phyloP scores from a whole-genome alignment of 2,797 vertebrate species.

The Spinus pinus region DNA sequence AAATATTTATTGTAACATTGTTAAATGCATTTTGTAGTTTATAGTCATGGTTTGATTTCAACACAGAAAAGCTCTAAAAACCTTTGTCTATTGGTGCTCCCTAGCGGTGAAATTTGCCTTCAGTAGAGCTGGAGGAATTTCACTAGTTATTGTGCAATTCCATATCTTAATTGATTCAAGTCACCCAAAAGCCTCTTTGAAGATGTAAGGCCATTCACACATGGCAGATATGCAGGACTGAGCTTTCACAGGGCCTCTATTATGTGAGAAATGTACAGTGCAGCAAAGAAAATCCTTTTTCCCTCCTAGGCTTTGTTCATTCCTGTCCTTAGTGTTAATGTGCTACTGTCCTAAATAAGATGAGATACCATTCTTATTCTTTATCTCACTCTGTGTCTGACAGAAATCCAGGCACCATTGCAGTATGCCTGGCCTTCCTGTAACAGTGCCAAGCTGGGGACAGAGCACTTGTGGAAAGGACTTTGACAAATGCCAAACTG shows the following conservation, averaged over 20 bases:
- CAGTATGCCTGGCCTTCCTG: background rate
- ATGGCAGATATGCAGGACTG: background rate
- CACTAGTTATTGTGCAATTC: background rate
- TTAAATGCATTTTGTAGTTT: background rate
- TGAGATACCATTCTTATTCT: background rate
- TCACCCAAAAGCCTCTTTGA: background rate
- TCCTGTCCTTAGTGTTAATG: background rate
- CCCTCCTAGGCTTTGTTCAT: background rate
- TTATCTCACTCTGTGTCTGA: background rate
- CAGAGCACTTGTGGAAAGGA: background rate
- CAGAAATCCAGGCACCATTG: background rate
- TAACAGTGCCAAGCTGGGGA: background rate
- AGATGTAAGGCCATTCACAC: background rate
- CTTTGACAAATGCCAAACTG: background rate
- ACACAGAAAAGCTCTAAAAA: background rate
- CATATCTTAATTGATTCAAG: background rate
- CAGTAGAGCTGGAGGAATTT: background rate
- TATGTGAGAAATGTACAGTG: background rate
- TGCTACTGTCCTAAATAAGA: background rate
- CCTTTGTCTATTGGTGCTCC: constrained; percentile 20
- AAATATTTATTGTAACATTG: background rate
- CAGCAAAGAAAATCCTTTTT: background rate
- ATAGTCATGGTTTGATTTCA: background rate
- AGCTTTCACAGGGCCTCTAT: background rate
- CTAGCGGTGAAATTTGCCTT: constrained; percentile 46